Percentiles rank a stretch among this genome's conserved stretches.
Conservation (phyloP, 2,797 vertebrate genomes). For the Phataginus tetradactyla region DNA sequence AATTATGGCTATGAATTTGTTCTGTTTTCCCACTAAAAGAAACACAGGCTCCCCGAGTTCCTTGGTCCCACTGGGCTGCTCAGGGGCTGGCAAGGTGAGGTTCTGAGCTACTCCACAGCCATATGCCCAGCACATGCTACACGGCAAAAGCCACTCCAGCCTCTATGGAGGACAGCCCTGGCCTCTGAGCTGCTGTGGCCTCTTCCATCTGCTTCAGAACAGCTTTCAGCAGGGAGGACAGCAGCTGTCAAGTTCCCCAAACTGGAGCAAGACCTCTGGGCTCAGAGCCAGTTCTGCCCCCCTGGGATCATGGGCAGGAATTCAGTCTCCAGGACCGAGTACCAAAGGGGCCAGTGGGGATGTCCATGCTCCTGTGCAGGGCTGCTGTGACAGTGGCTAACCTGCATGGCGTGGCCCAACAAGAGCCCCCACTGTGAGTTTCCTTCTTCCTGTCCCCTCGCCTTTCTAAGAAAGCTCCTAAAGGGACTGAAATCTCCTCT, state of each 20-base stretch:
- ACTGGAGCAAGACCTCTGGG: not conserved
- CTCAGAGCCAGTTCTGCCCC: not conserved
- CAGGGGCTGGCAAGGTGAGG: not conserved
- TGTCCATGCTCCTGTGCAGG: fast-evolving
- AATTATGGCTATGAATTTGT: too few species aligned
- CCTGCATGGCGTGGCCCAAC: not conserved
- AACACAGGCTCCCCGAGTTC: not conserved
- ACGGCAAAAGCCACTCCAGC: not conserved
- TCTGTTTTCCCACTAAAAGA: not conserved
- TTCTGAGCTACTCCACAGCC: not conserved
- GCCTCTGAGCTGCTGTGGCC: not conserved
- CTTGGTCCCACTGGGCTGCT: not conserved
- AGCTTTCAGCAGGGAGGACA: not conserved
- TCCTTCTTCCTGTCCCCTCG: not conserved
- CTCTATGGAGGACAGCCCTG: not conserved
- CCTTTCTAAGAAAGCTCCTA: not conserved
- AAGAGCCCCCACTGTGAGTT: not conserved
- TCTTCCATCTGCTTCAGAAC: not conserved
- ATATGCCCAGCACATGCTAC: not conserved
- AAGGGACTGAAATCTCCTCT: not conserved
- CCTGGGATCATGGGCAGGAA: fast-evolving
- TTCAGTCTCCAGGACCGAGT: fast-evolving
- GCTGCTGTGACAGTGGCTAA: too few species aligned
- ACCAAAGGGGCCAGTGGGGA: too few species aligned
- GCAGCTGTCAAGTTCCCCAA: not conserved